Conservation (phyloP, 2,888 invertebrate species). For the Bursaphelenchus okinawaensis region DNA sequence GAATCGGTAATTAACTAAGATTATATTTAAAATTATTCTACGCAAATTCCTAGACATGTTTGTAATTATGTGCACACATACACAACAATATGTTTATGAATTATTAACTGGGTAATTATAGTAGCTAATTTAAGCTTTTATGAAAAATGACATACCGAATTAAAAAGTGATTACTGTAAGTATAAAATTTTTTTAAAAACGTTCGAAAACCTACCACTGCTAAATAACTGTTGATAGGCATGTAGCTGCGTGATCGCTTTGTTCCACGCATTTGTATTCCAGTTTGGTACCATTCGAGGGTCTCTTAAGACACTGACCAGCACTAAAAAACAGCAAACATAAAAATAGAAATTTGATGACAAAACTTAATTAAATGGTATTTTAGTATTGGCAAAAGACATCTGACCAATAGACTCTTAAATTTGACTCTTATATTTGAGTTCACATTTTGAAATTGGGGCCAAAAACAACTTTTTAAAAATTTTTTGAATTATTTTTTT, state of each 20-base stretch:
- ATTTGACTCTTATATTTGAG: not conserved
- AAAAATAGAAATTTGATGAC: no score
- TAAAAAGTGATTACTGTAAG: not conserved
- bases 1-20: no score
- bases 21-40: no score
- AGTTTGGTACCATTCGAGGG: constrained; percentile 20
- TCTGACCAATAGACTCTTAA: not conserved
- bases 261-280: constrained; percentile 21
- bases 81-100: no score
- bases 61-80: no score
- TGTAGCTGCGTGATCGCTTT: constrained; percentile 23
- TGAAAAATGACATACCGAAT: no score
- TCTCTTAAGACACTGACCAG: constrained; percentile 18
- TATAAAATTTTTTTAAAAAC: not conserved
- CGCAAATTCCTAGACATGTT: no score
- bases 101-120: no score
- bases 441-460: not conserved
- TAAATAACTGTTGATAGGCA: constrained; percentile 22
- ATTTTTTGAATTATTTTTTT: not conserved
- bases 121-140: no score
- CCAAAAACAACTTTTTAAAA: not conserved
- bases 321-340: no score
- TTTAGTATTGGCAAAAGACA: no score
- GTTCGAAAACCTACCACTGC: constrained; percentile 16
- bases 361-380: not conserved